Base-by-base conservation (phyloP, 2,113 vertebrate species). In the Plotosus lineatus region DNA sequence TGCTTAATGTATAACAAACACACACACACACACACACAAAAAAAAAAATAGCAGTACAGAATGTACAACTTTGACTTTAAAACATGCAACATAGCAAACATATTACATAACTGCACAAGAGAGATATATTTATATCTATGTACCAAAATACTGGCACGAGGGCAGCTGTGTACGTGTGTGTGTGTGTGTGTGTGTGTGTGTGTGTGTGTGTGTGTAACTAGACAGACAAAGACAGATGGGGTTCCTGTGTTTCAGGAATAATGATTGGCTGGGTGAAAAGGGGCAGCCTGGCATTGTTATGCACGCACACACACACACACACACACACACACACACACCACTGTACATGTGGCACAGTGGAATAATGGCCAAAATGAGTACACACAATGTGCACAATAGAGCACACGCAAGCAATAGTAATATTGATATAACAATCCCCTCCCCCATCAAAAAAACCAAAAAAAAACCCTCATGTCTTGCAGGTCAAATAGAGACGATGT, bases 181-280 rank as follows among this genome's bases (percentile, higher is more conserved):
- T 51, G 50, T 33, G 72, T 12, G 38, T 56, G 4, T 44, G 12
- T 63, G 65, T 40, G 68, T 26, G 68, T 26, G 69, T 48, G 50
- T 23, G 60, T 28, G 60, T 36, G 60, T 63, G 26, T 31, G 60
- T 63, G 26, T 58, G 12, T n/a, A 11, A 46, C 15, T 55, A 71
- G 60, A 46, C 26, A 36, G 66, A 80, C 80, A 80, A 63, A 83
- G 74, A 85, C 74, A 77, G 63, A 80, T 65, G 73, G 63, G 42
- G 75, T 69, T 23, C 65, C 51, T 60, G 48, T 69, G 73, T 55
- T 75, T 46, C 56, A 77, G 79, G 51, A 60, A 48, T 36, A 65
- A 38, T 86, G 83, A 86, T 83, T 81, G 83, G 56, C 65, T 73
- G 42, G 33, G 78, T 82, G 72, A 83, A 84, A n/a, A 78, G 42